Base-by-base conservation (phyloP, 2,888 invertebrate genomes). In the Bombylius major region DNA sequence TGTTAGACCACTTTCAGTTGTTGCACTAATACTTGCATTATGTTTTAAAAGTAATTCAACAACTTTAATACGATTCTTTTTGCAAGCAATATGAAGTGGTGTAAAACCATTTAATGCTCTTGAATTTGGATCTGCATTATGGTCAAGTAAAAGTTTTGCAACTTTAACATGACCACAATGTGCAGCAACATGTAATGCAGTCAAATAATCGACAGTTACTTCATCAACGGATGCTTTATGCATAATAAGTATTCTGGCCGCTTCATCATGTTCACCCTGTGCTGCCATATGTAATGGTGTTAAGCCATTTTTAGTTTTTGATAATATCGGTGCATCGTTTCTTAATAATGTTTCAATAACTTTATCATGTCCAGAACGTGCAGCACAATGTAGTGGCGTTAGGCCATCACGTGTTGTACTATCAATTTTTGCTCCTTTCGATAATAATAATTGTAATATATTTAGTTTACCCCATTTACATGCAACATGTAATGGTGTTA, bases 221-320 rank as follows among this genome's bases (percentile, higher is more conserved):
- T 98, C 98, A 77, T 98, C 97, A 51, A 98, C 96, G n/a, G 94
- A 92, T 3, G 97, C 96, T 62, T 94, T 90, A 72, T 96, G 91
- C 64, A 90, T 83, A 12, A 98, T 81, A 8, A 98, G 79, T 53
- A 94, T 88, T 54, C 93, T 81, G 6, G 97, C 97, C 58, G 95
- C 93, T 74, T 96, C 95, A 62, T 96, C 94, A 73, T 98, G 97
- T 76, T 99, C 97, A 60, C 98, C 98, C 76, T 98, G 97, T 53
- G 95, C 92, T 58, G 97, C 92, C 97, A 98, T 98, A 77, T 98
- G 98, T 63, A 98, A 79, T 47, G 97, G 95, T n/a, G 95, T 91
- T 62, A 98, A 77, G 13, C 97, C 90, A 70, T 90, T 90, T 84
- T 95, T 98, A 5, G 97, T 97, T 75, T 96, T 95, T 57, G 95